Conservation (phyloP, 2,113 vertebrate species). For the Phrynosoma platyrhinos region DNA sequence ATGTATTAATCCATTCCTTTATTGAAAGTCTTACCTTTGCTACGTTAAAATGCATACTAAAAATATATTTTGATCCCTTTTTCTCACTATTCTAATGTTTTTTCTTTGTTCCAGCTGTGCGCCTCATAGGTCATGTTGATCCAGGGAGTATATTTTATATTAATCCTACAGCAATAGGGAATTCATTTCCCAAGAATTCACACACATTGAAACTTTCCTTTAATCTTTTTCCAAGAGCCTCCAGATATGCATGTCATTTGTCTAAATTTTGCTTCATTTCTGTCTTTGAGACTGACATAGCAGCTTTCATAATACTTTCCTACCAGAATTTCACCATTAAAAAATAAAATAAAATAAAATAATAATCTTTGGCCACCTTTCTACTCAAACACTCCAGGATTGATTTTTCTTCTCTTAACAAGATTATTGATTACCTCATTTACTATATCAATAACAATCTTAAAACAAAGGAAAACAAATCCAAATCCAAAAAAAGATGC, state of each 20-base stretch:
- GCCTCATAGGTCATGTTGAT: constrained; percentile 5
- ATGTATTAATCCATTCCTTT: neutral
- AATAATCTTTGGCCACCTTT: neutral
- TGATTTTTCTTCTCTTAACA: neutral
- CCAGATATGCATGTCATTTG: constrained; percentile 1
- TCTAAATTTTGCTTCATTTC: neutral
- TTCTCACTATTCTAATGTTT: neutral
- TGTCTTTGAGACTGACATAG: neutral
- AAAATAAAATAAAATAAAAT: neutral
- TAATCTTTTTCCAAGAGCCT: constrained; percentile 19
- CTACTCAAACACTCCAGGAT: neutral
- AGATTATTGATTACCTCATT: neutral
- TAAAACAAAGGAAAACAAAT: neutral
- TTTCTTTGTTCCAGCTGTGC: constrained; percentile 2
- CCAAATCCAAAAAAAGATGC: neutral
- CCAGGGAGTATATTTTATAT: neutral
- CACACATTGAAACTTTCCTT: constrained; percentile 2
- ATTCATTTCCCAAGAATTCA: constrained; percentile 24
- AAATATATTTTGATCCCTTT: neutral
- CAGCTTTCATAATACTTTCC: neutral
- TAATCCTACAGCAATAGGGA: neutral
- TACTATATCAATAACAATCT: constrained; percentile 3
- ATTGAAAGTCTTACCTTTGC: neutral
- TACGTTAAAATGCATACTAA: constrained; percentile 4
- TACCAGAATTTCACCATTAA: neutral